A percentile compares a stretch with the other conserved stretches of the same genome.
phyloP scores from a whole-genome alignment of 2,797 vertebrate species.

The Coregonus ussuriensis region DNA sequence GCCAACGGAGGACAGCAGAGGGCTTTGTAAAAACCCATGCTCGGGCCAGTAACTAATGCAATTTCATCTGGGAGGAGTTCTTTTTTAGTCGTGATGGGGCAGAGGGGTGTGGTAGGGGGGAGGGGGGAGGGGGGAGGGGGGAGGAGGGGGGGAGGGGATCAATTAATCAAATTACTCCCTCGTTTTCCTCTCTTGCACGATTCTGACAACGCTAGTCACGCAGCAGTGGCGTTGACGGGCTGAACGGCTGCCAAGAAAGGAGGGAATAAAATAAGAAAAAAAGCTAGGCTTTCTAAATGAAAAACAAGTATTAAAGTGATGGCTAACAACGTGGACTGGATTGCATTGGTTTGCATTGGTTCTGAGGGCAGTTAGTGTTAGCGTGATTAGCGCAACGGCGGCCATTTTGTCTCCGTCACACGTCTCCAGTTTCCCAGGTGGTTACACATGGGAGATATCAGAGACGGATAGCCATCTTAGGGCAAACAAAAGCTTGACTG shows the following conservation, averaged over 20 bases:
- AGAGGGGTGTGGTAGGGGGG: no score
- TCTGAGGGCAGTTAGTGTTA: slow-evolving; percentile 9
- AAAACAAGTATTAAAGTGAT: slow-evolving; percentile 4
- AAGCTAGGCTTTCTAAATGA: slow-evolving; percentile 2
- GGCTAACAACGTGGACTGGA: slow-evolving; percentile 5
- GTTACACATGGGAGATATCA: slow-evolving; percentile 4
- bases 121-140: no score
- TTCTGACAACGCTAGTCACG: not conserved
- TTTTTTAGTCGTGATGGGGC: no score
- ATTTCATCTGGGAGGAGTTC: no score
- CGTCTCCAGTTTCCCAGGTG: not conserved
- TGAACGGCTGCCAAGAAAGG: slow-evolving; percentile 30
- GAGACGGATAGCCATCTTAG: slow-evolving; percentile 37
- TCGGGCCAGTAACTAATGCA: no score
- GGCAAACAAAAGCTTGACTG: slow-evolving; percentile 37
- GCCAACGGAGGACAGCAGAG: no score
- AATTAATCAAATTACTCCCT: not conserved
- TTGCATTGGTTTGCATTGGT: not conserved
- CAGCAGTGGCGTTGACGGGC: not conserved
- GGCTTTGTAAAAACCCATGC: no score
- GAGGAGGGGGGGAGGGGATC: no score
- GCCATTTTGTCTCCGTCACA: not conserved
- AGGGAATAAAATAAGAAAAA: slow-evolving; percentile 18
- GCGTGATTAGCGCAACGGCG: not conserved
- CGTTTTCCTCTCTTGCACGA: slow-evolving; percentile 1